These are phyloP conservation scores for Ceratina japonica DNA, from an alignment of 1,140 invertebrate genomes.

Conservation along the genomic window DNA sequence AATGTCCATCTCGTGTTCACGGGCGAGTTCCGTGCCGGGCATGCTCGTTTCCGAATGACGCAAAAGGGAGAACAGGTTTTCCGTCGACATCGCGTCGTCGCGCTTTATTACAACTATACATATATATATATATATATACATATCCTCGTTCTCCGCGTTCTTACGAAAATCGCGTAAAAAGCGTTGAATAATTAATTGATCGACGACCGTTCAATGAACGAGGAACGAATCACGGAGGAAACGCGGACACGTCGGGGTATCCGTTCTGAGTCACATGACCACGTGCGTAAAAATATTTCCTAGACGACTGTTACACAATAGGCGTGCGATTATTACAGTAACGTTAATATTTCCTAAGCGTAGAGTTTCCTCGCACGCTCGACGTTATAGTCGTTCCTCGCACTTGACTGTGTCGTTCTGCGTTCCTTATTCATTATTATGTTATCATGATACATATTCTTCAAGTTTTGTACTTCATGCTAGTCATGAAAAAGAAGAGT, in stretches of 20 bases:
- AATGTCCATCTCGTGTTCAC: slow-evolving; percentile 63
- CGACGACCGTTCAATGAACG: not conserved
- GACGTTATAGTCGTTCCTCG: no score
- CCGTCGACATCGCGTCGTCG: not conserved
- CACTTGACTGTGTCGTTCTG: no score
- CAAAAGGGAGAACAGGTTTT: slow-evolving; percentile 53
- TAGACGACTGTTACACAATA: no score
- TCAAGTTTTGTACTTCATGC: no score
- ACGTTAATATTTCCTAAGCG: no score
- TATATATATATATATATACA: no score
- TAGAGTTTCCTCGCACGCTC: no score
- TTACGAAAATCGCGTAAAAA: slow-evolving; percentile 12
- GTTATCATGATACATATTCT: no score
- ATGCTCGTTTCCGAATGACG: slow-evolving; percentile 35
- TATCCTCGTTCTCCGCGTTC: not conserved
- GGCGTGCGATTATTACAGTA: no score
- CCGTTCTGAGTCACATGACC: not conserved
- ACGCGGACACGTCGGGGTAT: no score
- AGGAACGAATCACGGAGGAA: not conserved
- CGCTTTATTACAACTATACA: slow-evolving; percentile 30
- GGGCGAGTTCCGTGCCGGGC: not conserved
- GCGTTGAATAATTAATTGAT: slow-evolving; percentile 2
- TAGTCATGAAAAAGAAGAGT: no score
- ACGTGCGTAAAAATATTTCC: not conserved
- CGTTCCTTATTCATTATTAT: no score